Conservation (phyloP, 2,797 vertebrate species). For the Buphagus erythrorhynchus region DNA sequence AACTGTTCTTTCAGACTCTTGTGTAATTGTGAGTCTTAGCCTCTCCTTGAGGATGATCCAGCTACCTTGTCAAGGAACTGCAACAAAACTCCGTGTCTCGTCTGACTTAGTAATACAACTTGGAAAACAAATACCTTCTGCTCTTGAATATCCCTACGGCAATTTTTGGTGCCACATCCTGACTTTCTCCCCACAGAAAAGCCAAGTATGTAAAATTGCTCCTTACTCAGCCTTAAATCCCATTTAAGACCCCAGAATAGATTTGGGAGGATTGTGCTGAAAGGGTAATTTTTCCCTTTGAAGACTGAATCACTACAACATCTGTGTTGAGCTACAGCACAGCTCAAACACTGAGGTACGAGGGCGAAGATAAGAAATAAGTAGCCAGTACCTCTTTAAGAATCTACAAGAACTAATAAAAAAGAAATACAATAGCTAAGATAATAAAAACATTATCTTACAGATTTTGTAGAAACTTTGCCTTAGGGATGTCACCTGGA, state of each 20-base stretch:
- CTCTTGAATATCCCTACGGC: background rate
- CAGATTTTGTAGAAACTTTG: constrained; percentile 18
- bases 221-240: background rate
- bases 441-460: constrained; percentile 43
- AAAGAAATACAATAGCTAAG: constrained; percentile 1
- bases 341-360: background rate
- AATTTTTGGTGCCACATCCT: background rate
- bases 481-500: constrained; percentile 46
- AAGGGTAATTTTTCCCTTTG: background rate
- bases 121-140: background rate
- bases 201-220: background rate
- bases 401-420: background rate
- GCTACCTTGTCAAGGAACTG: background rate
- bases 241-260: background rate
- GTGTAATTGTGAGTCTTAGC: background rate
- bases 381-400: background rate
- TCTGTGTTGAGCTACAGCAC: background rate
- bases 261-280: background rate
- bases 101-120: background rate
- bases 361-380: background rate
- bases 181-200: background rate
- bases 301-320: background rate
- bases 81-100: background rate
- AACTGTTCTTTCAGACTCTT: background rate
- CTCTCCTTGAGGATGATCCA: background rate